Evolutionary conservation across 2,888 invertebrate genomes (phyloP).

Genomic region (Tortrix viridana): DNA sequence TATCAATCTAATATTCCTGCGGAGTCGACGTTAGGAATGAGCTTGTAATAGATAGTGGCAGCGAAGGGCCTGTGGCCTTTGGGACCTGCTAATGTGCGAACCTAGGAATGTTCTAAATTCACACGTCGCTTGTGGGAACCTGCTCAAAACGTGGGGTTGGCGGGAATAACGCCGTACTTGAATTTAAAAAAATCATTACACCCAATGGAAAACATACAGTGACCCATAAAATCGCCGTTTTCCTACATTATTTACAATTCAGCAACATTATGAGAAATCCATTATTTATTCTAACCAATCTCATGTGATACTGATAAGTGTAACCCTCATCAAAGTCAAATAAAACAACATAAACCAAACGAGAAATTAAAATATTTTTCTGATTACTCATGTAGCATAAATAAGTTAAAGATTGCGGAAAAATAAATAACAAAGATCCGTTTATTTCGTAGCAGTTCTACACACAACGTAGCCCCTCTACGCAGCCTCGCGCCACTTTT

Average conservation of each 20-base stretch:
- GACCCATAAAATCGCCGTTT: too few relatives aligned
- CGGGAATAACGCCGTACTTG: not conserved
- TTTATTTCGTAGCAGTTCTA: constrained; percentile 52
- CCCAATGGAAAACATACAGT: not conserved
- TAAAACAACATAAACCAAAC: too few relatives aligned
- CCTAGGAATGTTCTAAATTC: constrained; percentile 49
- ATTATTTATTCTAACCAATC: too few relatives aligned
- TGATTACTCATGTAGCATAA: constrained; percentile 8
- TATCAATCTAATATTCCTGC: constrained; percentile 31
- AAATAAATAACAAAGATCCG: constrained; percentile 16
- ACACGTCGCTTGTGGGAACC: constrained; percentile 47
- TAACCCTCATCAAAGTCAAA: too few relatives aligned
- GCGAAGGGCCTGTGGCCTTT: constrained; percentile 49
- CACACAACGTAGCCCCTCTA: constrained; percentile 48
- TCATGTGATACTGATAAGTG: too few relatives aligned
- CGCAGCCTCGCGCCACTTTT: constrained; percentile 62
- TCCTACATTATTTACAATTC: too few relatives aligned
- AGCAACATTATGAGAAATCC: too few relatives aligned
- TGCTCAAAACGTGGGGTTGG: not conserved
- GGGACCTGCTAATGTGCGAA: constrained; percentile 68
- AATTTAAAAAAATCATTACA: not conserved
- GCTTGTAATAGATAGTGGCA: constrained; percentile 44
- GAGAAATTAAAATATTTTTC: too few relatives aligned
- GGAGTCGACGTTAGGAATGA: constrained; percentile 41
- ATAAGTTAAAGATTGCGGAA: constrained; percentile 19